Evolutionary conservation across 1,140 invertebrate species (phyloP).

Genomic region (Pissodes strobi): DNA sequence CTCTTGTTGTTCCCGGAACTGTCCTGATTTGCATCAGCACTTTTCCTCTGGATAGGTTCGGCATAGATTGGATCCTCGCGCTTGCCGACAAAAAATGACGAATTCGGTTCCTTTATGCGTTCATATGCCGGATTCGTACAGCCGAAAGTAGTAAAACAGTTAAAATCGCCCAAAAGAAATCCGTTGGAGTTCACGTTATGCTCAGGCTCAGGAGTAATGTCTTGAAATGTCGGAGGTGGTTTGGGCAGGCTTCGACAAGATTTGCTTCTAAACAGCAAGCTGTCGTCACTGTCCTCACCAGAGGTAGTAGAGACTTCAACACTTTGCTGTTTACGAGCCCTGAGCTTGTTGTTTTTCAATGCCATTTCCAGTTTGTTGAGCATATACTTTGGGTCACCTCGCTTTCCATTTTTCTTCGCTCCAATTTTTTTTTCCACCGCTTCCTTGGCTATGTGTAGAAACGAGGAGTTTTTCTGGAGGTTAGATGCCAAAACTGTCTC

Average conservation of each 20-base stretch:
- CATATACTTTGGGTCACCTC: slow-evolving; percentile 61
- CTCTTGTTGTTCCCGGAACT: slow-evolving; percentile 26
- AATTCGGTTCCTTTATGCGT: slow-evolving; percentile 47
- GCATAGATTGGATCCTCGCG: slow-evolving; percentile 57
- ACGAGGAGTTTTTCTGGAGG: slow-evolving; percentile 37
- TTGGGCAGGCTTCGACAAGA: slow-evolving; percentile 34
- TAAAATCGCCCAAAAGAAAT: slow-evolving; percentile 44
- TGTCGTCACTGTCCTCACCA: slow-evolving; percentile 49
- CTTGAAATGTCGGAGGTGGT: not conserved
- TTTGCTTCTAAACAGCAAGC: slow-evolving; percentile 42
- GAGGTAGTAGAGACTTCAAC: slow-evolving; percentile 42
- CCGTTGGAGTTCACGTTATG: not conserved
- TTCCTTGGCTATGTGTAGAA: slow-evolving; percentile 22
- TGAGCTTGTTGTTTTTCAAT: slow-evolving; percentile 59
- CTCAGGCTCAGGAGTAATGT: not conserved
- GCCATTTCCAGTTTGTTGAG: slow-evolving; percentile 64
- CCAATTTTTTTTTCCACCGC: slow-evolving; percentile 12
- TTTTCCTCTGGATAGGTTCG: slow-evolving; percentile 53
- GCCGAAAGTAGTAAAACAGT: slow-evolving; percentile 62
- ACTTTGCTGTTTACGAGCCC: slow-evolving; percentile 36
- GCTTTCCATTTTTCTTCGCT: slow-evolving; percentile 7
- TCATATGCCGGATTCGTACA: slow-evolving; percentile 57
- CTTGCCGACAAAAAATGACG: slow-evolving; percentile 50
- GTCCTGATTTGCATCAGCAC: slow-evolving; percentile 20
- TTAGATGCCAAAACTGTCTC: slow-evolving; percentile 18